These are phyloP conservation scores for Nothoprocta pentlandii DNA, from an alignment of 2,113 vertebrate genomes.

Conservation along the genomic window DNA sequence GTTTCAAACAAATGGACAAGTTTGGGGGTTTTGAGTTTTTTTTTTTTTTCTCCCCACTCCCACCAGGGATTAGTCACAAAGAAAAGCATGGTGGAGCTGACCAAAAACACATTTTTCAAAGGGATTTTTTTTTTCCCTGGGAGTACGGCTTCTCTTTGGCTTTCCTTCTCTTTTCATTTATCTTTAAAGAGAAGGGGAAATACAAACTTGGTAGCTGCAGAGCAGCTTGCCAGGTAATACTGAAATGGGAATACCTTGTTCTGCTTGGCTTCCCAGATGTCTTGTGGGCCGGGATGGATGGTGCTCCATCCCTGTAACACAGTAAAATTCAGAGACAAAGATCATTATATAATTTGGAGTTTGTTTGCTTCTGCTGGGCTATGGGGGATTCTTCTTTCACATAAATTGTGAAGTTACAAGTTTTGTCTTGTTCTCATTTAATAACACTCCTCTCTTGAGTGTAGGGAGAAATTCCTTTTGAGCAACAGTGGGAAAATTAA, in stretches of 20 bases:
- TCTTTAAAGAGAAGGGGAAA: background rate
- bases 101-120: background rate
- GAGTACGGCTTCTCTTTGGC: background rate
- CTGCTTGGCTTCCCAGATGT: slow-evolving; percentile 52
- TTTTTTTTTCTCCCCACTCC: background rate
- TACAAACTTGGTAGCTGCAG: background rate
- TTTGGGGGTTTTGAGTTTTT: too few species aligned
- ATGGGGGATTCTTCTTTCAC: background rate
- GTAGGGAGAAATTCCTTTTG: background rate
- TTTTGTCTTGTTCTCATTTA: background rate
- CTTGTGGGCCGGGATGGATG: slow-evolving; percentile 69
- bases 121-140: background rate
- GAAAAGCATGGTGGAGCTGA: background rate
- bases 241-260: slow-evolving; percentile 47
- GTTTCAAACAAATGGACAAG: background rate
- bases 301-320: slow-evolving; percentile 73
- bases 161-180: background rate
- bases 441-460: background rate
- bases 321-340: slow-evolving; percentile 55
- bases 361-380: background rate
- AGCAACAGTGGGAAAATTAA: background rate
- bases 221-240: slow-evolving; percentile 23
- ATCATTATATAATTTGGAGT: background rate
- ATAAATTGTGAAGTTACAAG: background rate
- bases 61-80: background rate